Percentiles rank a stretch among this genome's conserved stretches.
Conservation (phyloP, 2,888 invertebrate genomes). For the Brachyopa scutellaris region DNA sequence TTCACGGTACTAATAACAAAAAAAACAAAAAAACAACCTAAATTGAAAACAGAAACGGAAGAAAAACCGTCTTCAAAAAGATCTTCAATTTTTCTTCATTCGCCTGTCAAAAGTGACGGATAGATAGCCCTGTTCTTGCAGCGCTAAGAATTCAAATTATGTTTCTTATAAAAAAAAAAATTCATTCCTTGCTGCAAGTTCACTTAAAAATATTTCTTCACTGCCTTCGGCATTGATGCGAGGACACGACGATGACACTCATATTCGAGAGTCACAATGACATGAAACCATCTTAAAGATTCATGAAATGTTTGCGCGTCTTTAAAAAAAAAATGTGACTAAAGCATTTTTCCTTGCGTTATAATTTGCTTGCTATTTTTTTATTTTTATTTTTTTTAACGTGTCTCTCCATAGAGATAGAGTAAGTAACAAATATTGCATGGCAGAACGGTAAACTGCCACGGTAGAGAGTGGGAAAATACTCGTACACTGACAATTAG, state of each 20-base stretch:
- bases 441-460: slow-evolving; percentile 53
- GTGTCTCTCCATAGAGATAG: neutral
- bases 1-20: too few relatives aligned
- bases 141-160: slow-evolving; percentile 10
- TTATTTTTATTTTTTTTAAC: slow-evolving; percentile 10
- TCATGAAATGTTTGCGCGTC: slow-evolving; percentile 28
- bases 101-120: slow-evolving; percentile 4
- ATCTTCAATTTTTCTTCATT: too few relatives aligned
- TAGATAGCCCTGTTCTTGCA: neutral
- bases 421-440: neutral
- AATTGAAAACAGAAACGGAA: too few relatives aligned
- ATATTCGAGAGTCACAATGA: neutral
- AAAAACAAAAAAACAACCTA: neutral
- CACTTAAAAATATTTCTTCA: slow-evolving; percentile 13
- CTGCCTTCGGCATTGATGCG: slow-evolving; percentile 11
- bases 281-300: slow-evolving; percentile 42
- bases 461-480: slow-evolving; percentile 30
- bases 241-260: slow-evolving; percentile 31
- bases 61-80: neutral
- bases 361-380: slow-evolving; percentile 35
- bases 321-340: slow-evolving; percentile 13
- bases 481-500: slow-evolving; percentile 51
- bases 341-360: slow-evolving; percentile 4
- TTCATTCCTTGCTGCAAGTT: slow-evolving; percentile 7
- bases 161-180: too few relatives aligned